Evolutionary conservation across 2,888 invertebrate species (phyloP), one percentile per base, ranked within the genome.

Genomic region (Adelphocoris suturalis): DNA sequence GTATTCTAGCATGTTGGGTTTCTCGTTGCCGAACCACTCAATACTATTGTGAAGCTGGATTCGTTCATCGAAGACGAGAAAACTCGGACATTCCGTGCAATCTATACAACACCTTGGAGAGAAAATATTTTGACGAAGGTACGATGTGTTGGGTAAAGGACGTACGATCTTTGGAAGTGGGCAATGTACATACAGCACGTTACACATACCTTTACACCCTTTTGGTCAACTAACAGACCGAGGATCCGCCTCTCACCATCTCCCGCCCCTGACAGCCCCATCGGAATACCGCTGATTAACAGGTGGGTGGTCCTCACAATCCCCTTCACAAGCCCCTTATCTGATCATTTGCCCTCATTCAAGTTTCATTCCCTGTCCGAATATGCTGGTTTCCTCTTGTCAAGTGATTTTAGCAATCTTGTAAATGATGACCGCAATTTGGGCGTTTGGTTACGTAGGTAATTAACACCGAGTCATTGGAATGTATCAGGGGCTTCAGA

Each of bases 201-300:
- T 37, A 37, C 37, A 37, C 7, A 37, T 37, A 37, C 7, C 7
- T 2, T 7, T 68, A 23, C 68, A 23, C 68, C 27, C 68, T 68
- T 68, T 68, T 23, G 68, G 23, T 23, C 68, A 9, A 68, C 68
- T 68, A 68, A 68, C 68, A 23, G 23, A 23, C 68, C 23, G 23
- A 9, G 23, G 23, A 23, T 19, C 61, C 23, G 23, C 68, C 68
- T 23, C 68, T 68, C 68, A 23, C 23, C 68, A 68, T 23, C 23
- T 2, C 23, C 7, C 0, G 23, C 13, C 68, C 9, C 68, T 68
- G 68, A 68, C 68, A 68, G 68, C 23, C 68, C 68, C 68, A 23
- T 68, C 68, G 68, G 23, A 23, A 68, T 23, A 68, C 23, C 23
- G 13, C 19, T 68, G 68, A 68, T 68, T 68, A 68, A 68, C 68